Conservation (phyloP, 1,140 invertebrate species). For the Lanistes nyassanus region DNA sequence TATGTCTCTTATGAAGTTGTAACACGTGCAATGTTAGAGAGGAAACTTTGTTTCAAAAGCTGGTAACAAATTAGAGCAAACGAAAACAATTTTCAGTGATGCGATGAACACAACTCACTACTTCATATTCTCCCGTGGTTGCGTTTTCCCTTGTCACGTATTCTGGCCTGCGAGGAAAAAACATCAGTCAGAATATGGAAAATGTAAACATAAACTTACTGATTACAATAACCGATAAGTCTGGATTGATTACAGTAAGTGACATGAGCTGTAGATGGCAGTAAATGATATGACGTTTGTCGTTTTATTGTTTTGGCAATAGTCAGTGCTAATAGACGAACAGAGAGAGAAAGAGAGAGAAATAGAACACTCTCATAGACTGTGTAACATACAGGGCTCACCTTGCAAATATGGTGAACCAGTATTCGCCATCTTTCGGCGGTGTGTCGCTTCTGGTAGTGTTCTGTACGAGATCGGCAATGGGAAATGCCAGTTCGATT, state of each 20-base stretch:
- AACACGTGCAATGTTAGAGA: neutral
- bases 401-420: conserved; percentile 36
- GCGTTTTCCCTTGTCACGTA: conserved; percentile 5
- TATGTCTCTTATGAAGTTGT: neutral
- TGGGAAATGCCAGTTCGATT: conserved; percentile 32
- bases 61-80: neutral
- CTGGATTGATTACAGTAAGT: neutral
- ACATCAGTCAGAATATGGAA: too few relatives aligned
- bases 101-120: neutral
- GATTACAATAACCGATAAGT: neutral
- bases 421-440: conserved; percentile 29
- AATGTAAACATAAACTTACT: neutral
- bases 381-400: neutral
- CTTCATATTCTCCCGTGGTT: conserved; percentile 14
- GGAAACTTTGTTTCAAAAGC: neutral
- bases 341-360: neutral
- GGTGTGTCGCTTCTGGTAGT: conserved; percentile 6
- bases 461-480: conserved; percentile 19
- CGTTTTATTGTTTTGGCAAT: neutral
- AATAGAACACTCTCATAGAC: neutral
- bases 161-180: conserved; percentile 7
- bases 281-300: neutral
- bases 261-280: neutral
- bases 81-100: too few relatives aligned
- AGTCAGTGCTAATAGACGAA: too few relatives aligned